Percentiles rank a stretch among this genome's conserved stretches.
Conservation (phyloP, 2,797 vertebrate species). For the Neostethus bicornis region DNA sequence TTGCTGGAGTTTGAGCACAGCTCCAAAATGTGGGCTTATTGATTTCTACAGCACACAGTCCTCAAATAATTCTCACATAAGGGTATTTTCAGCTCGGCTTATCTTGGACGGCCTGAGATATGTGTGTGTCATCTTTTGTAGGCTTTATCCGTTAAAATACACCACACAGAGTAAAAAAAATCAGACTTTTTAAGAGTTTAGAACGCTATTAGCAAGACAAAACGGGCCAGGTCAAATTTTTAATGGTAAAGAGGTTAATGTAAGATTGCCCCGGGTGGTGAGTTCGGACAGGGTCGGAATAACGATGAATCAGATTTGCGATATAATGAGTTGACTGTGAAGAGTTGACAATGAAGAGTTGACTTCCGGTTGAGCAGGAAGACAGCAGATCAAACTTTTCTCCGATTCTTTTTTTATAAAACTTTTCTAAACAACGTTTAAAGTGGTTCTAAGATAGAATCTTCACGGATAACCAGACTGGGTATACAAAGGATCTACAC, state of each 20-base stretch:
- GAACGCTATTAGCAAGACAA: conserved; percentile 2
- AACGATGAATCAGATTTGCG: conserved; percentile 34
- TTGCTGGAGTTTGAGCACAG: background rate
- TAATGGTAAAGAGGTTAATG: conserved; percentile 48
- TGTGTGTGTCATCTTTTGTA: background rate
- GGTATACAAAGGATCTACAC: no score
- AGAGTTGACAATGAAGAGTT: no score
- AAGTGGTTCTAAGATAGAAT: no score
- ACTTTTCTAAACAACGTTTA: no score
- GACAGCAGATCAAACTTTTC: no score
- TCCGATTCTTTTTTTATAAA: no score
- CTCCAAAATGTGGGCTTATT: conserved; percentile 29
- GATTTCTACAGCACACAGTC: conserved; percentile 25
- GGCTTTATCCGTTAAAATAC: background rate
- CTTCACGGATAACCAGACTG: no score
- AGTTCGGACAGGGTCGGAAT: conserved; percentile 33
- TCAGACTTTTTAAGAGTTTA: background rate
- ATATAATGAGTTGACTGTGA: no score
- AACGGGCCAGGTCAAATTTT: conserved; percentile 27
- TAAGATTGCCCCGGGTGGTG: conserved; percentile 32
- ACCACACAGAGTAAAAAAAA: conserved; percentile 1
- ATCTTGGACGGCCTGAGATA: conserved; percentile 4
- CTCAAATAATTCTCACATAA: conserved; percentile 15
- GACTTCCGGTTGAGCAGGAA: no score
- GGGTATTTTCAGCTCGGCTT: conserved; percentile 2